Percentiles rank a stretch among this genome's conserved stretches.
Evolutionary conservation across 2,888 invertebrate genomes (phyloP).

Genomic region (Conus canariensis): DNA sequence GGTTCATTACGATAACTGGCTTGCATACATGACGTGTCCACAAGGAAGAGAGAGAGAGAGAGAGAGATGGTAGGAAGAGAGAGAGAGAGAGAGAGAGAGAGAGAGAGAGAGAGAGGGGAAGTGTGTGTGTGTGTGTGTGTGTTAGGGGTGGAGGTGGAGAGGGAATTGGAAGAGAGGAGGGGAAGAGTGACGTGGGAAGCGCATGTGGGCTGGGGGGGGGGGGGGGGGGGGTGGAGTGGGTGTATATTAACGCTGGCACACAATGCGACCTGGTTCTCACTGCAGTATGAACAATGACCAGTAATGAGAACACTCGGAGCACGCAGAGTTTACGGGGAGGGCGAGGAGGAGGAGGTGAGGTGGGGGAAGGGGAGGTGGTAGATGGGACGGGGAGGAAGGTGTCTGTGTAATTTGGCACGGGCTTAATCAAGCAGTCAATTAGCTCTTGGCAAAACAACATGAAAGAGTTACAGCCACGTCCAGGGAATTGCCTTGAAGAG

Average conservation of each 20-base stretch:
- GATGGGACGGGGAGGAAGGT: neutral
- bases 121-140: neutral
- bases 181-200: neutral
- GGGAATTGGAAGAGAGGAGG: neutral
- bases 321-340: neutral
- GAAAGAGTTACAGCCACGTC: neutral
- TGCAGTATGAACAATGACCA: no score
- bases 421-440: slow-evolving; percentile 32
- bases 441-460: slow-evolving; percentile 29
- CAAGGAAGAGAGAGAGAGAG: no score
- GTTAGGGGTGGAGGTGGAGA: neutral
- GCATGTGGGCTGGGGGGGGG: neutral
- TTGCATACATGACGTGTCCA: no score
- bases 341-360: neutral
- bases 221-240: no score
- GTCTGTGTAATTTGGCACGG: slow-evolving; percentile 23
- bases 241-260: no score
- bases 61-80: neutral
- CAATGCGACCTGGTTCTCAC: no score
- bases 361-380: neutral
- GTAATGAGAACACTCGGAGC: no score
- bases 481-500: neutral
- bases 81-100: neutral
- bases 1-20: no score
- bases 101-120: neutral